Evolutionary conservation across 2,113 vertebrate genomes (phyloP).

Genomic region (Lampris incognitus): DNA sequence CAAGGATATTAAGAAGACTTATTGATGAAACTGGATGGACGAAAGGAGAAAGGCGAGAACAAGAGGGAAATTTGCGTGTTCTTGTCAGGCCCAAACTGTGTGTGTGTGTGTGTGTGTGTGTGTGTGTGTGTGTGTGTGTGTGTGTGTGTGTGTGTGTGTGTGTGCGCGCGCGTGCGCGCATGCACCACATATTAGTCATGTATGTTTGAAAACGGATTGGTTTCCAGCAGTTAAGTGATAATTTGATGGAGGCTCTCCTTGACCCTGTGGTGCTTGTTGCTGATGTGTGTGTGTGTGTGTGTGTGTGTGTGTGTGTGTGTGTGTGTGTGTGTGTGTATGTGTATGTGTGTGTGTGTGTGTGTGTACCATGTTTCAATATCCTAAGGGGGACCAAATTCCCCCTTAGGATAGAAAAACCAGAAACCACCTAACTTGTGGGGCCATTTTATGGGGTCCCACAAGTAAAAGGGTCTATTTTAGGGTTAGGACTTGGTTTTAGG

Average conservation of each 20-base stretch:
- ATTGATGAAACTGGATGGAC: neutral
- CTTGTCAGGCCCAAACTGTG: slow-evolving; percentile 1
- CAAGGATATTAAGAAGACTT: too few species aligned
- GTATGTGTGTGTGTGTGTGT: neutral
- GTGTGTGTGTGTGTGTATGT: slow-evolving; percentile 19
- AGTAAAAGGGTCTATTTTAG: too few species aligned
- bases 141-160: neutral
- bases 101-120: slow-evolving; percentile 7
- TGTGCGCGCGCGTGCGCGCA: neutral
- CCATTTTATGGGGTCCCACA: too few species aligned
- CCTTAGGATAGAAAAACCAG: too few species aligned
- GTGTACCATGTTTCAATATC: too few species aligned
- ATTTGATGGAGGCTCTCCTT: slow-evolving; percentile 61
- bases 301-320: slow-evolving; percentile 20
- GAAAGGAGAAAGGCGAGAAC: slow-evolving; percentile 32
- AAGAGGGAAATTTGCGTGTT: slow-evolving; percentile 19
- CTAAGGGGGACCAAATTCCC: too few species aligned
- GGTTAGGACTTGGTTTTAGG: too few species aligned
- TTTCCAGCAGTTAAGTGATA: slow-evolving; percentile 67
- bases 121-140: slow-evolving; percentile 13
- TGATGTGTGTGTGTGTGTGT: slow-evolving; percentile 19
- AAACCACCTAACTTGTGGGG: too few species aligned
- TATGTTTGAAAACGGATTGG: slow-evolving; percentile 38
- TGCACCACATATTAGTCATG: neutral
- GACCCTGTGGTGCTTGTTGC: slow-evolving; percentile 59